Conservation (phyloP, 2,888 invertebrate genomes). For the Sisyra nigra region DNA sequence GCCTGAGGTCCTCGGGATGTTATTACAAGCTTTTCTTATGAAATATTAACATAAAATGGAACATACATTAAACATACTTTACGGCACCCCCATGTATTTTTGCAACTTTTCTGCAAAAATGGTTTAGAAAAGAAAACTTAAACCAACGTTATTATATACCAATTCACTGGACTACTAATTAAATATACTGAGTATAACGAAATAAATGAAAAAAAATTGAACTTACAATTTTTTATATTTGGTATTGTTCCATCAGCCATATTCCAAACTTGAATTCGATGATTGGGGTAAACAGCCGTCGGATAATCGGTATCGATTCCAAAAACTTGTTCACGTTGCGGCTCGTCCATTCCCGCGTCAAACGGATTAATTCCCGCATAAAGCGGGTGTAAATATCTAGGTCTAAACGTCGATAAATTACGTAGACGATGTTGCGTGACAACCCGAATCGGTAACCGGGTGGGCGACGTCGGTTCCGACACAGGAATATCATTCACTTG, state of each 20-base stretch:
- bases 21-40: too few relatives aligned
- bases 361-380: conserved; percentile 30
- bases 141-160: too few relatives aligned
- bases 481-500: conserved; percentile 44
- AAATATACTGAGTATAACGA: too few relatives aligned
- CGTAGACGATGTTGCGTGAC: conserved; percentile 14
- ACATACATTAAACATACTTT: too few relatives aligned
- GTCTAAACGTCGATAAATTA: conserved; percentile 21
- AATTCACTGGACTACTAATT: too few relatives aligned
- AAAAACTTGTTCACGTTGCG: conserved; percentile 20
- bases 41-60: too few relatives aligned
- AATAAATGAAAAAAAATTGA: too few relatives aligned
- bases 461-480: conserved; percentile 20
- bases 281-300: conserved; percentile 46
- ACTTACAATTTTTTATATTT: conserved; percentile 55
- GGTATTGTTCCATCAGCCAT: conserved; percentile 55
- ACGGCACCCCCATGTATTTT: too few relatives aligned
- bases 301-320: conserved; percentile 23
- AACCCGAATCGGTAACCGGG: conserved; percentile 14
- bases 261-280: conserved; percentile 76
- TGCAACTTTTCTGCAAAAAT: too few relatives aligned
- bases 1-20: too few relatives aligned
- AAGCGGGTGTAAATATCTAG: conserved; percentile 27
- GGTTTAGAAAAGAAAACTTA: too few relatives aligned
- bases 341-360: conserved; percentile 25